These are phyloP conservation scores for Fabriciana adippe DNA, from an alignment of 2,888 invertebrate species.

Conservation along the genomic window DNA sequence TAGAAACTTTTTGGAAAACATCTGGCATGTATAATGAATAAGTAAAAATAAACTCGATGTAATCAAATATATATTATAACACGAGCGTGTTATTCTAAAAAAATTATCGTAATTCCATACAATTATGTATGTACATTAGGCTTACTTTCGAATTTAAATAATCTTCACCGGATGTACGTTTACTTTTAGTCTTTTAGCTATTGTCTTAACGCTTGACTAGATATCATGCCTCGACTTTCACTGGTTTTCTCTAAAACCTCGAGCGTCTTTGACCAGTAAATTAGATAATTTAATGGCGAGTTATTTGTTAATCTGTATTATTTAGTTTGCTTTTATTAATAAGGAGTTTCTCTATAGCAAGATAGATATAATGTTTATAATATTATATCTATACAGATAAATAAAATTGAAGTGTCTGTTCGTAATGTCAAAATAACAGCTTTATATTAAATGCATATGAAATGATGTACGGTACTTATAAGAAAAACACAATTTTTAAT, in stretches of 20 bases:
- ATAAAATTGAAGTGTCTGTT: too few relatives aligned
- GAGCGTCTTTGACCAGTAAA: slow-evolving; percentile 29
- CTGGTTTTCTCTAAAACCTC: slow-evolving; percentile 52
- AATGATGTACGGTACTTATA: too few relatives aligned
- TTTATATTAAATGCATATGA: too few relatives aligned
- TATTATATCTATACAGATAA: too few relatives aligned
- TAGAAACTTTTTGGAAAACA: too few relatives aligned
- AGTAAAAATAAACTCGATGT: too few relatives aligned
- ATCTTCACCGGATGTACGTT: slow-evolving; percentile 31
- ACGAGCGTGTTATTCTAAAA: background rate
- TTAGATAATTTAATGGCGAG: slow-evolving; percentile 23
- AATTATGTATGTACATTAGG: slow-evolving; percentile 24
- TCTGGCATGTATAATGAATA: too few relatives aligned
- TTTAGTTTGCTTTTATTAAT: slow-evolving; percentile 9
- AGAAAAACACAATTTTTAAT: too few relatives aligned
- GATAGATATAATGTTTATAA: background rate
- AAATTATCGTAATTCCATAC: slow-evolving; percentile 11
- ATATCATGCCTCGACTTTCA: slow-evolving; percentile 49
- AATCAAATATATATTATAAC: too few relatives aligned
- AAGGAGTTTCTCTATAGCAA: background rate
- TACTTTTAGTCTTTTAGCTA: slow-evolving; percentile 37
- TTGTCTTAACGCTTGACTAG: slow-evolving; percentile 55
- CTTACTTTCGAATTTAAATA: slow-evolving; percentile 33
- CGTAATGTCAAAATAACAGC: too few relatives aligned
- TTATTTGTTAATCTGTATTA: slow-evolving; percentile 7